These are phyloP conservation scores for Clarias laeviceps DNA, from an alignment of 2,797 vertebrate genomes.

Conservation along the genomic window DNA sequence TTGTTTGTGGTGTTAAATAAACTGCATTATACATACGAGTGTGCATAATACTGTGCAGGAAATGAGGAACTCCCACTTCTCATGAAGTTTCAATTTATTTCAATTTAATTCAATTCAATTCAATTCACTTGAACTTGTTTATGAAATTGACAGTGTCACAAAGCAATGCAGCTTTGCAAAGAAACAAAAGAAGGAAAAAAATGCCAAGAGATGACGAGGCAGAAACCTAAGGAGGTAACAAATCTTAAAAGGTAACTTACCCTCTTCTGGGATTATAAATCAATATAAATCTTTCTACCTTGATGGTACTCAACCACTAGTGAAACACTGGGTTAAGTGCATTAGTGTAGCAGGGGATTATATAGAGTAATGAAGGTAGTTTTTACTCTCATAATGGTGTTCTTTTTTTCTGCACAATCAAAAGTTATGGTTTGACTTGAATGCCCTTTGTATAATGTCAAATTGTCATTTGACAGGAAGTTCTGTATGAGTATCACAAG, in stretches of 20 bases:
- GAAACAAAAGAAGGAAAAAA: neutral
- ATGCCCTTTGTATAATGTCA: too few species aligned
- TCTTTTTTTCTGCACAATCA: too few species aligned
- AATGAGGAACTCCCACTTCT: neutral
- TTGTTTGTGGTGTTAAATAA: conserved; percentile 15
- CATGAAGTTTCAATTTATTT: neutral
- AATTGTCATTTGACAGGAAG: too few species aligned
- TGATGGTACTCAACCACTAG: too few species aligned
- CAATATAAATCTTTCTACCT: neutral
- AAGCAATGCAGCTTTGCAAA: neutral
- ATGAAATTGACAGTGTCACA: neutral
- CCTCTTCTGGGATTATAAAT: neutral
- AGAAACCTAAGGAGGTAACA: neutral
- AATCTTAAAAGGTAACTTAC: neutral
- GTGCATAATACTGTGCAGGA: neutral
- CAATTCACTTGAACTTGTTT: neutral
- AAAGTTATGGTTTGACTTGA: too few species aligned
- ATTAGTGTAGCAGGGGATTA: too few species aligned
- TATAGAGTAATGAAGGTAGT: too few species aligned
- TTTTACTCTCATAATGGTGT: too few species aligned
- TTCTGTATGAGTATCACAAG: neutral
- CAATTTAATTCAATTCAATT: neutral
- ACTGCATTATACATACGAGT: neutral
- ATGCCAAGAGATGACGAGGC: neutral
- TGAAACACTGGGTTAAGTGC: too few species aligned